A percentile compares a stretch with the other conserved stretches of the same genome.
phyloP scores from a whole-genome alignment of 2,113 vertebrate species.

The Salvelinus fontinalis region DNA sequence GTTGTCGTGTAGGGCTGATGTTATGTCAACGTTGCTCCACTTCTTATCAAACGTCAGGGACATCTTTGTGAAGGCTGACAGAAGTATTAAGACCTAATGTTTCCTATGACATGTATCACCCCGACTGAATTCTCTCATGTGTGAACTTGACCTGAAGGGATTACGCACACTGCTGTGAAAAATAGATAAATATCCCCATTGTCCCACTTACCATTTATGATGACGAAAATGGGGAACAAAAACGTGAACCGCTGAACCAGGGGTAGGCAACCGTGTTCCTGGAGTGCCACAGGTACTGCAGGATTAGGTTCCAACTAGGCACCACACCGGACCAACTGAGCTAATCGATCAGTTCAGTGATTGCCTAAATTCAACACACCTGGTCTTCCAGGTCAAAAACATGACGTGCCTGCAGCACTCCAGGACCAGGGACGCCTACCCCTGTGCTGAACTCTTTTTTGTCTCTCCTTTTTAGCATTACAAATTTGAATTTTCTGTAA shows the following conservation, averaged over 20 bases:
- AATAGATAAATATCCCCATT: neutral
- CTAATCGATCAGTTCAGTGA: too few relatives aligned
- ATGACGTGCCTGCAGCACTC: too few relatives aligned
- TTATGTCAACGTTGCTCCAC: neutral
- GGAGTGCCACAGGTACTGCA: too few relatives aligned
- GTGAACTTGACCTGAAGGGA: neutral
- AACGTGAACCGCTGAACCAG: neutral
- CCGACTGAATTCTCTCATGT: neutral
- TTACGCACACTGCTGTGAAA: neutral
- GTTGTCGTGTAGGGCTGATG: too few relatives aligned
- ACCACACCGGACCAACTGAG: too few relatives aligned
- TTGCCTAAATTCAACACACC: too few relatives aligned
- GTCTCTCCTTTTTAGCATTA: conserved; percentile 27
- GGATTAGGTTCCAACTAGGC: too few relatives aligned
- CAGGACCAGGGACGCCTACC: neutral
- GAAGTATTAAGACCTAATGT: neutral
- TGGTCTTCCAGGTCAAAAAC: too few relatives aligned
- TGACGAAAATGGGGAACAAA: neutral
- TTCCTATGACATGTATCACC: neutral
- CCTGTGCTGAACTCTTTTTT: conserved; percentile 3
- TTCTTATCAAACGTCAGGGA: neutral
- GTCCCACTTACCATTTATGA: neutral
- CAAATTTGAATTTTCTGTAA: conserved; percentile 43
- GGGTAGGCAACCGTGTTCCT: neutral
- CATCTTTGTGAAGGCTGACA: neutral